Conservation (phyloP, 1,140 invertebrate genomes). For the Drosophila suzukii region DNA sequence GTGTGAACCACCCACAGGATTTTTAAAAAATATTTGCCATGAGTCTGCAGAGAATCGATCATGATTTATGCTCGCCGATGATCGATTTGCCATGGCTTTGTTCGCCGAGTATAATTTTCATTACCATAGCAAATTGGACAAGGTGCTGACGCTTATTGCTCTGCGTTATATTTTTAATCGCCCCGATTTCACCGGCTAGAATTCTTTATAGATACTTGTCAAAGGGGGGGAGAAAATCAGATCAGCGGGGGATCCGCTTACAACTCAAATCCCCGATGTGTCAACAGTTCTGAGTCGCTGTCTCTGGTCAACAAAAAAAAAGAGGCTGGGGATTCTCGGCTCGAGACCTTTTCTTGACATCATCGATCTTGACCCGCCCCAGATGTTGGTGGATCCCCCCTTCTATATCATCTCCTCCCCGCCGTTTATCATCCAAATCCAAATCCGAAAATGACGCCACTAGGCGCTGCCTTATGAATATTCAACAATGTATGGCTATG, state of each 20-base stretch:
- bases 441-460: constrained; percentile 70
- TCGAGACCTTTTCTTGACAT: constrained; percentile 68
- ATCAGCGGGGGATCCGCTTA: constrained; percentile 36
- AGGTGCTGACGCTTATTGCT: constrained; percentile 81
- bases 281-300: constrained; percentile 65
- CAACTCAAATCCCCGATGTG: constrained; percentile 49
- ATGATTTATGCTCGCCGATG: constrained; percentile 71
- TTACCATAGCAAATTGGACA: constrained; percentile 83
- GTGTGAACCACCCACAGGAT: constrained; percentile 74
- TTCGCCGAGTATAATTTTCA: constrained; percentile 75
- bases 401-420: not conserved
- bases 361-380: constrained; percentile 79
- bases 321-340: constrained; percentile 4
- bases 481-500: constrained; percentile 54
- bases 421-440: constrained; percentile 40
- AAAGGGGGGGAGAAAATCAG: constrained; percentile 45
- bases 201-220: constrained; percentile 23
- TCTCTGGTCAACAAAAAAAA: constrained; percentile 25
- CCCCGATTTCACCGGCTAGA: constrained; percentile 14
- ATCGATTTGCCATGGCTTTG: constrained; percentile 69
- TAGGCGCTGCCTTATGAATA: constrained; percentile 75
- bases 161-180: constrained; percentile 59
- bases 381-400: constrained; percentile 42
- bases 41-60: constrained; percentile 48
- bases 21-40: constrained; percentile 33